Evolutionary conservation across 1,140 invertebrate genomes (phyloP), one percentile per base, ranked within the genome.

Genomic region (Berghia stephanieae): DNA sequence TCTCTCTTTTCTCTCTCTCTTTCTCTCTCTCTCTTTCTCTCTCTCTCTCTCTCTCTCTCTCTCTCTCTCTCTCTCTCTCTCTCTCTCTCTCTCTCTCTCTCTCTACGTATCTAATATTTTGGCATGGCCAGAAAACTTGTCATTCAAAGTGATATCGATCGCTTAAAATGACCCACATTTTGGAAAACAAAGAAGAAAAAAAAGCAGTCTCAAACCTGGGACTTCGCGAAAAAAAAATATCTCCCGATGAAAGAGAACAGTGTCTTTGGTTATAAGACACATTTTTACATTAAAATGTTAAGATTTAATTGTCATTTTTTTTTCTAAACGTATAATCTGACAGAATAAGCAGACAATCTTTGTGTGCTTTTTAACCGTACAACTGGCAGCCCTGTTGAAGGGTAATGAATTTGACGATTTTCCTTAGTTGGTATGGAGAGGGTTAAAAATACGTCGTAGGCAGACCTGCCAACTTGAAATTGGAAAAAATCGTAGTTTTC

Each of bases 11-110:
- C n/a, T 34, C 42, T 13, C 49, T 49, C 21, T 49, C 52, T 46
- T n/a, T 71, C 68, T 66, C 75, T 73, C 27, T 36, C 49, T 73
- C 31, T 68, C 49, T 77, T 21, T 72, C 68, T 67, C 75, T 49
- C 38, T 68, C 24, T 55, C 38, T 60, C 52, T 63, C 16, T 43
- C 34, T 44, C 43, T 31, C 10, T 24, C 42, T 31, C 42, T 73
- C 36, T 55, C 24, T 63, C 34, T 40, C 73, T 66, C 55, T 66
- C 73, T 75, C 46, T 57, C 49, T 73, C 70, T 73, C 70, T 73
- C 70, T 73, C 70, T 52, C 46, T 55, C 71, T 73, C 46, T 49
- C 44, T 73, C 70, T 73, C 66, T 73, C 44, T 73, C 44, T 73
- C 44, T 73, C 44, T 57, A 31, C n/a, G 21, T 40, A 31, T 57